Percentiles rank a stretch among this genome's conserved stretches.
Evolutionary conservation across 2,797 vertebrate species (phyloP).

Genomic region (Heterohyrax brucei): DNA sequence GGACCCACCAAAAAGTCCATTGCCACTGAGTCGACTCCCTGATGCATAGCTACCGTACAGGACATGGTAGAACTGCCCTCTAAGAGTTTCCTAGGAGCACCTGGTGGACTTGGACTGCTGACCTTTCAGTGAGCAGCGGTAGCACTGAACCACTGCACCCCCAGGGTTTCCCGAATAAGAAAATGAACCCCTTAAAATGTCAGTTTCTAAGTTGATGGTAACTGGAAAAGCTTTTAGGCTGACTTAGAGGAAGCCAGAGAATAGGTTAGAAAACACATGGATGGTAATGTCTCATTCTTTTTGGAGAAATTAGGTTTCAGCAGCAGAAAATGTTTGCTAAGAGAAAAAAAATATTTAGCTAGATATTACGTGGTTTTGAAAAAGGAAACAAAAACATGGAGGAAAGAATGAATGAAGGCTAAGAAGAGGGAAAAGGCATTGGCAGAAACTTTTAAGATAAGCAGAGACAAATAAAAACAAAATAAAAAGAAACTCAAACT

Average conservation of each 20-base stretch:
- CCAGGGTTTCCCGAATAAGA: too few species aligned
- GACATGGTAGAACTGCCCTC: too few species aligned
- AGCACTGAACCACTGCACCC: too few species aligned
- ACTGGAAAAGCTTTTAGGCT: slow-evolving; percentile 68
- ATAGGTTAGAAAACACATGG: neutral
- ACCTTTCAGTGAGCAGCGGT: too few species aligned
- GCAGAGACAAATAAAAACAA: neutral
- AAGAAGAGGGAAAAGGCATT: neutral
- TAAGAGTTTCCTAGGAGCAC: too few species aligned
- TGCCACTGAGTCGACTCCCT: too few species aligned
- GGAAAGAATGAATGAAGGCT: neutral
- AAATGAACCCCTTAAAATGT: neutral
- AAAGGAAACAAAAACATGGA: neutral
- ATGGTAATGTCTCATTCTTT: neutral
- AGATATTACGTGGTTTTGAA: neutral
- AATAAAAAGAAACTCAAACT: neutral
- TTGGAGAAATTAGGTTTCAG: neutral
- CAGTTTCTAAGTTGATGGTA: slow-evolving; percentile 82
- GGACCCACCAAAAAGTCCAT: too few species aligned
- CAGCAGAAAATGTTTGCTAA: neutral
- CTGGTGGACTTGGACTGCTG: too few species aligned
- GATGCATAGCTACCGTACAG: too few species aligned
- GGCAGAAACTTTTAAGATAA: neutral
- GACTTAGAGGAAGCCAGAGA: slow-evolving; percentile 39
- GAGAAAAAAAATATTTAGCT: neutral